Conservation (phyloP, 2,113 vertebrate genomes). For the Salvelinus sp. region DNA sequence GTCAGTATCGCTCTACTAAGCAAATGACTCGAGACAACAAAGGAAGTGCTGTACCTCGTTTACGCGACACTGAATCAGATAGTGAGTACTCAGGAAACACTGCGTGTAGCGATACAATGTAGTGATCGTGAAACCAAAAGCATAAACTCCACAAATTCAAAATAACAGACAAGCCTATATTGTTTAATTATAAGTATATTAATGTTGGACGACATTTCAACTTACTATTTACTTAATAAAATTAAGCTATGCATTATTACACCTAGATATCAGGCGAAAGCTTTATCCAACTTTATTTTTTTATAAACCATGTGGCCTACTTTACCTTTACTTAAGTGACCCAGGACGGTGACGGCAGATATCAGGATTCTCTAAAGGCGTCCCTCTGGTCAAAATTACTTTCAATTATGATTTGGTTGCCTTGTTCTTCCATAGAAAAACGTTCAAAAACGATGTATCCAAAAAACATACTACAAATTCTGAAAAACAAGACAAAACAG, state of each 20-base stretch:
- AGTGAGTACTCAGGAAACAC: too few relatives aligned
- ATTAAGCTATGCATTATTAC: background rate
- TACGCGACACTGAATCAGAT: background rate
- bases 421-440: constrained; percentile 83
- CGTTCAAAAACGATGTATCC: constrained; percentile 59
- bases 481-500: constrained; percentile 48
- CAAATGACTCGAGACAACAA: background rate
- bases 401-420: constrained; percentile 60
- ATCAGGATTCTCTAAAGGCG: constrained; percentile 83
- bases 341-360: constrained; percentile 29
- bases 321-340: constrained; percentile 55
- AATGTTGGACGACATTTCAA: background rate
- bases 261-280: background rate
- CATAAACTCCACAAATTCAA: background rate
- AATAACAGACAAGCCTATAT: background rate
- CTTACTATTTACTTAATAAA: too few relatives aligned
- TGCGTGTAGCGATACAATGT: too few relatives aligned
- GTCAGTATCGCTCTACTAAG: background rate
- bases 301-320: background rate
- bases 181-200: background rate
- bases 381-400: constrained; percentile 81
- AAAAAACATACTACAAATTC: constrained; percentile 81
- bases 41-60: constrained; percentile 6
- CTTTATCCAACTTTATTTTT: background rate
- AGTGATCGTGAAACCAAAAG: background rate